These are phyloP conservation scores for Rhyacophila brunnea DNA, from an alignment of 1,140 invertebrate genomes.

Conservation along the genomic window DNA sequence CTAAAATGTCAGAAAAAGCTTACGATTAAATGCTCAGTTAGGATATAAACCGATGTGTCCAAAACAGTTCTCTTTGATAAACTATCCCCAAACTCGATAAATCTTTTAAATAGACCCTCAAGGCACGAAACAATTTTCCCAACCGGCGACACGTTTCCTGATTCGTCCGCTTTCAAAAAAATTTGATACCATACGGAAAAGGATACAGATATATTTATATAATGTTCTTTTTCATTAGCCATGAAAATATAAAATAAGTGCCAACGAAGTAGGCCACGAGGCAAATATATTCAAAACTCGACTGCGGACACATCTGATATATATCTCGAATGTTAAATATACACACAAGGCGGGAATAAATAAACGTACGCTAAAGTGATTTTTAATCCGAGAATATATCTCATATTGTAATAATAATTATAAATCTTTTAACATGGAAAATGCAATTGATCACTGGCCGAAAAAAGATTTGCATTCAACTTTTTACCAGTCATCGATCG, in stretches of 20 bases:
- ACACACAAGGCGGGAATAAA: slow-evolving; percentile 7
- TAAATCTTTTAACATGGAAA: too few species aligned
- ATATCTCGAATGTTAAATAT: slow-evolving; percentile 21
- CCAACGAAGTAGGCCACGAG: not conserved
- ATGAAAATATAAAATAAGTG: too few species aligned
- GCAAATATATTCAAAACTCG: slow-evolving; percentile 3
- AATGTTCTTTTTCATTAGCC: too few species aligned
- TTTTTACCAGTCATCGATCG: too few species aligned
- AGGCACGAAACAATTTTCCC: not conserved
- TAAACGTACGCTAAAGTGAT: slow-evolving; percentile 2
- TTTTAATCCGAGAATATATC: not conserved
- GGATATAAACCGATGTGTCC: not conserved
- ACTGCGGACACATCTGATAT: slow-evolving; percentile 3
- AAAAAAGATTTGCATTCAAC: not conserved
- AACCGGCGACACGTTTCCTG: not conserved
- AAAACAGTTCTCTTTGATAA: not conserved
- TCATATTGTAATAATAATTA: too few species aligned
- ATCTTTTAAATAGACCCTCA: not conserved
- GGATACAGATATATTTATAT: too few species aligned
- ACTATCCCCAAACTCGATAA: not conserved
- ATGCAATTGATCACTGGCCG: too few species aligned
- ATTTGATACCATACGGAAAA: too few species aligned
- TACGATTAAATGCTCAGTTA: slow-evolving; percentile 26
- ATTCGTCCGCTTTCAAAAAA: not conserved
- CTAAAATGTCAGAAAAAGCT: slow-evolving; percentile 9